These are phyloP conservation scores for Lysandra bellargus DNA, from an alignment of 2,888 invertebrate genomes.

Conservation along the genomic window DNA sequence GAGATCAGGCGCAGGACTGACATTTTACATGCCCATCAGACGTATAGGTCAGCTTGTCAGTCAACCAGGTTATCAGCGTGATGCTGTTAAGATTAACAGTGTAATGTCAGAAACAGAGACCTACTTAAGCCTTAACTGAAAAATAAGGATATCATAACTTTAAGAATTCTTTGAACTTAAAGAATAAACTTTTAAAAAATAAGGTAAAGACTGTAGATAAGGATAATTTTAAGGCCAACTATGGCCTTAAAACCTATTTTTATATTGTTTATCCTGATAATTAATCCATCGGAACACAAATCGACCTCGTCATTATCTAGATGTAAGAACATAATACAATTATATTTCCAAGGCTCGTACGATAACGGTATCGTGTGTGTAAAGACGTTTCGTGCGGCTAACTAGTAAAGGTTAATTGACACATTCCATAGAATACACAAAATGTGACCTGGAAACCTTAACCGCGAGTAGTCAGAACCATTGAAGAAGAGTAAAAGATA, in stretches of 20 bases:
- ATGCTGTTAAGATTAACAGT: too few species aligned
- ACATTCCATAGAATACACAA: background rate
- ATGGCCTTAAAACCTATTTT: background rate
- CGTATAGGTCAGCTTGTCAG: too few species aligned
- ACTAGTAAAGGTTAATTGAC: constrained; percentile 9
- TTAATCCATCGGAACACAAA: constrained; percentile 19
- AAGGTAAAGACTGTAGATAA: background rate
- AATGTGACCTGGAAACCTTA: background rate
- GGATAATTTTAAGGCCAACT: background rate
- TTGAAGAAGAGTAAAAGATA: background rate
- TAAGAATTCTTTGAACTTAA: background rate
- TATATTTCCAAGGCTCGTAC: constrained; percentile 14
- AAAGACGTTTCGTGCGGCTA: background rate
- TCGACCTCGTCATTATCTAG: constrained; percentile 24
- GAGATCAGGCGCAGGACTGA: too few species aligned
- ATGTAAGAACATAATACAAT: constrained; percentile 25
- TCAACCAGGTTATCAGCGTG: too few species aligned
- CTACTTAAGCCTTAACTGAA: background rate
- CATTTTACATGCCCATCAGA: too few species aligned
- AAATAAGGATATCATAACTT: background rate
- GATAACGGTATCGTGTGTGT: constrained; percentile 11
- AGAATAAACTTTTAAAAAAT: background rate
- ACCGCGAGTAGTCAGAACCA: background rate
- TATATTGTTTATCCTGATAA: constrained; percentile 7
- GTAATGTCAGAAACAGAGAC: too few species aligned